These are phyloP conservation scores for Trachemys scripta DNA, from an alignment of 2,113 vertebrate species.

Conservation along the genomic window DNA sequence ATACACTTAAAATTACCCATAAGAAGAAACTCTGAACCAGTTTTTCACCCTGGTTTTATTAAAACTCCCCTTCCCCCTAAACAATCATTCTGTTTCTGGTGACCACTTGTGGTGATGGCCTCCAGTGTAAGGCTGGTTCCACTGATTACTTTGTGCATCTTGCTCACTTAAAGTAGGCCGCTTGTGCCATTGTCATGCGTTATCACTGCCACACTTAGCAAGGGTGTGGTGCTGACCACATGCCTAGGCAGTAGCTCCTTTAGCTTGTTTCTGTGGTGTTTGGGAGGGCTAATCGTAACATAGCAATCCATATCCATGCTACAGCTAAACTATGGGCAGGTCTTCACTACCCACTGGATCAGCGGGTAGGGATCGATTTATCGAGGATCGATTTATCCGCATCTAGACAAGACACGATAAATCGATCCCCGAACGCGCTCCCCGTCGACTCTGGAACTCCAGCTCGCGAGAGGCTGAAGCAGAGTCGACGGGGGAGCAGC, in stretches of 20 bases:
- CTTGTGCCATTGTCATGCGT: background rate
- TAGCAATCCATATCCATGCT: background rate
- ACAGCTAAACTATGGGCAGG: background rate
- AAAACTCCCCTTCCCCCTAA: background rate
- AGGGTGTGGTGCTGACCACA: background rate
- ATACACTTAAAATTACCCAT: background rate
- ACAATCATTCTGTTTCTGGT: background rate
- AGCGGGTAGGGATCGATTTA: no score
- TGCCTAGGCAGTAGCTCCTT: background rate
- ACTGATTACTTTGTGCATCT: background rate
- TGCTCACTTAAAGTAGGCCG: background rate
- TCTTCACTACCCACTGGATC: no score
- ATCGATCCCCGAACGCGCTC: no score
- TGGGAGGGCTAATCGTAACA: background rate
- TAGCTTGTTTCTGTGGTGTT: background rate
- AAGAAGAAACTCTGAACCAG: background rate
- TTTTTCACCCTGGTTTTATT: background rate
- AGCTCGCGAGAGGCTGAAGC: no score
- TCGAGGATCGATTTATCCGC: no score
- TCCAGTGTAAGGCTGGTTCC: background rate
- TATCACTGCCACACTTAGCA: background rate
- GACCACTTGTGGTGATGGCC: background rate
- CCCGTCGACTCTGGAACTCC: no score
- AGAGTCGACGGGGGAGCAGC: no score
- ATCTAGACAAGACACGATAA: no score